Percentiles rank a stretch among this genome's conserved stretches.
phyloP scores from a whole-genome alignment of 1,140 invertebrate species.

The Venturia canescens region DNA sequence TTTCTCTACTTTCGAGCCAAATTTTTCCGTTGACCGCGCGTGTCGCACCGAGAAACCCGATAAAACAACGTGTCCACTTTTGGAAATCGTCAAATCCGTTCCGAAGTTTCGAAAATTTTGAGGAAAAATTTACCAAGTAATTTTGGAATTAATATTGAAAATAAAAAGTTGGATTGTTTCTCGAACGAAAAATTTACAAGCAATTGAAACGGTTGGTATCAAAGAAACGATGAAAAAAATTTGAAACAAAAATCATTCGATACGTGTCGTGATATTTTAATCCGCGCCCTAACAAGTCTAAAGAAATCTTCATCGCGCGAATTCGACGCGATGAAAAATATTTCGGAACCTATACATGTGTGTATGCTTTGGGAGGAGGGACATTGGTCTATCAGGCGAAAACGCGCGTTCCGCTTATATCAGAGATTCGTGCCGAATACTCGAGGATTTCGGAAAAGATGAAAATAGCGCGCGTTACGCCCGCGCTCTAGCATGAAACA shows the following conservation, averaged over 20 bases:
- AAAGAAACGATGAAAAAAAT: too few species aligned
- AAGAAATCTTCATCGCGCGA: not conserved
- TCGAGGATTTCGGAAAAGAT: constrained; percentile 35
- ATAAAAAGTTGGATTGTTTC: too few species aligned
- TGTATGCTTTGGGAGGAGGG: not conserved
- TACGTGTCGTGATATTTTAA: not conserved
- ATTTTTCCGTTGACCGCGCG: not conserved
- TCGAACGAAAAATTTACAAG: too few species aligned
- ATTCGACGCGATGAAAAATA: not conserved
- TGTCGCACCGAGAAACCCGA: too few species aligned
- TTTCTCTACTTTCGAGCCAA: not conserved
- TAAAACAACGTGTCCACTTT: too few species aligned
- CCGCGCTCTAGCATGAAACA: constrained; percentile 22
- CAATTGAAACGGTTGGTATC: too few species aligned
- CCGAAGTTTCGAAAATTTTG: too few species aligned
- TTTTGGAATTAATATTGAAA: too few species aligned
- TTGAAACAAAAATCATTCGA: too few species aligned
- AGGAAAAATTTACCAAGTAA: too few species aligned
- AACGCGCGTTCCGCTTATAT: constrained; percentile 28
- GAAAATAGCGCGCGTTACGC: constrained; percentile 22
- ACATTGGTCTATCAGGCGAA: not conserved
- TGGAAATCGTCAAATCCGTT: too few species aligned
- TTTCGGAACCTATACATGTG: not conserved
- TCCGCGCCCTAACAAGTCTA: not conserved
- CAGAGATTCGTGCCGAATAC: constrained; percentile 28